Percentiles rank a stretch among this genome's conserved stretches.
Conservation (phyloP, 2,113 vertebrate genomes). For the Crypturellus undulatus region DNA sequence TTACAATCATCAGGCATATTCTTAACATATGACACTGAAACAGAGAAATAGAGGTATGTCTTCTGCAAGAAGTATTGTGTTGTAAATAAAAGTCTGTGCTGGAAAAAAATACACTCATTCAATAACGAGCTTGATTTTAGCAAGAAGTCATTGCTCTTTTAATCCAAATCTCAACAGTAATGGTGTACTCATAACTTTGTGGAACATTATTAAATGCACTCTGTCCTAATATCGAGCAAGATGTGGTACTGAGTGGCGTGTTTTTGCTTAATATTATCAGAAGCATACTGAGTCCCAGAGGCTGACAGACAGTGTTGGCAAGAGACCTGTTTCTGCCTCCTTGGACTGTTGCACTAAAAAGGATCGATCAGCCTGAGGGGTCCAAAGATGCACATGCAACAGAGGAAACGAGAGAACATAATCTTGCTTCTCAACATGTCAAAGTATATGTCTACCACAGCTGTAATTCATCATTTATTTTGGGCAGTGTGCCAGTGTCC, state of each 20-base stretch:
- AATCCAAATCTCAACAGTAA: background rate
- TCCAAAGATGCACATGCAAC: background rate
- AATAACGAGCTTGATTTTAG: background rate
- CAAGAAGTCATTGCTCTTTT: background rate
- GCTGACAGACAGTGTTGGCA: background rate
- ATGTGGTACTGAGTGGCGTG: background rate
- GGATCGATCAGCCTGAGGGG: background rate
- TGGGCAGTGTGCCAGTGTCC: background rate
- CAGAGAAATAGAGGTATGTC: background rate
- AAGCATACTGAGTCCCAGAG: accelerated
- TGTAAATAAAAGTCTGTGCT: background rate
- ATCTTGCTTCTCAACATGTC: background rate
- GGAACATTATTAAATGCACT: background rate
- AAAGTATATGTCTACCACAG: background rate
- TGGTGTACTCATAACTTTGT: background rate
- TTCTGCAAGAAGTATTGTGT: background rate
- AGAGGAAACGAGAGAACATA: background rate
- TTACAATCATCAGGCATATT: background rate
- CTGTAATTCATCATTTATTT: conserved; percentile 29
- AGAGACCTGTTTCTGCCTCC: background rate
- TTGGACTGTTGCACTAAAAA: background rate
- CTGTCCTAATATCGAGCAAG: background rate
- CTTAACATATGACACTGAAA: background rate
- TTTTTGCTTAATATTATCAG: background rate
- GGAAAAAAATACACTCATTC: background rate